Evolutionary conservation across 35 echinoderm and acorn worm species (phyloP), one percentile per base, ranked within the genome.

Genomic region (Lytechinus variegatus): DNA sequence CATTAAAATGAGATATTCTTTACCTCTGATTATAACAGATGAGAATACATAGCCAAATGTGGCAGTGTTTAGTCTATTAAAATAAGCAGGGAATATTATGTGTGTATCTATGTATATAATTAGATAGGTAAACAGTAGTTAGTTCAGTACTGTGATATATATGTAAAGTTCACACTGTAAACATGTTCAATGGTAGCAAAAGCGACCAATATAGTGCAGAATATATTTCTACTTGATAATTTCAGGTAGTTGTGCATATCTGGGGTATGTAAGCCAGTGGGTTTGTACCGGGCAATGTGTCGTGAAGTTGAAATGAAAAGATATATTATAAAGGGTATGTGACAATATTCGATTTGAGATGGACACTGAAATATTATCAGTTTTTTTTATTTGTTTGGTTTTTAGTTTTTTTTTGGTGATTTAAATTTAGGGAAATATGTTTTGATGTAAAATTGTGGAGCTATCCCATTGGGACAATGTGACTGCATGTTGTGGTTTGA

Each of bases 91-190:
- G 66, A 79, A 79, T 79, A 79, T 79, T 44, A 79, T 24, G 66
- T 79, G 66, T 79, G 66, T 79, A 79, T 79, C 66, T 79, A 79
- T 79, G 66, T 79, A 79, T 24, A 79, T 79, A 79, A 24, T 79
- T 79, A 79, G 66, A 27, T 79, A 79, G 66, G 6, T 79, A 79
- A 24, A 58, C 9, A 13, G 66, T 79, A 79, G 66, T 79, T 79
- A 79, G 66, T 79, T 79, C 66, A 79, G 66, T 79, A 79, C 66
- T 79, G 66, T 24, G 66, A 24, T 79, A 79, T 79, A 19, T 79
- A 14, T 79, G 66, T 79, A n/a, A 16, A 24, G 66, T 79, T 79
- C 12, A 79, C 66, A 79, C 66, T 24, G n/a, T 24, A 79, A 79
- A 19, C n/a, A 24, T 79, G 66, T 79, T 79, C n/a, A 24, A 79